phyloP scores from a whole-genome alignment of 2,113 vertebrate species.

The Lamprotornis superbus region DNA sequence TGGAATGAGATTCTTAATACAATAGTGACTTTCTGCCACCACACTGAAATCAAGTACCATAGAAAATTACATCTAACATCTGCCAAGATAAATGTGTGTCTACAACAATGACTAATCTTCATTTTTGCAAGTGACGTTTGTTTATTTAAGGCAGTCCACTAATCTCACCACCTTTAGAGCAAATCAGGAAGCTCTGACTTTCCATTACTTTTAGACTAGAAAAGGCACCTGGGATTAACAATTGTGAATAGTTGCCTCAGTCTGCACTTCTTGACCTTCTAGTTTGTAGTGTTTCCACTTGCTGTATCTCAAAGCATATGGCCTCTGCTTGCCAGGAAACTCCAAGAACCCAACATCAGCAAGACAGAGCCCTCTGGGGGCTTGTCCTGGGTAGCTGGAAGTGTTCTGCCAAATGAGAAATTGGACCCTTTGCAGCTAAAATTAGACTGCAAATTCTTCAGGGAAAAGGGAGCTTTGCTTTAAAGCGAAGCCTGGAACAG shows the following conservation, averaged over 20 bases:
- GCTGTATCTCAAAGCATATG: neutral
- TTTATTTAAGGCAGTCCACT: neutral
- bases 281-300: neutral
- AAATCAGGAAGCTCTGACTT: neutral
- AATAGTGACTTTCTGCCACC: neutral
- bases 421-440: neutral
- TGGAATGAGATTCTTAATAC: neutral
- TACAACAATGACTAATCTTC: neutral
- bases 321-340: neutral
- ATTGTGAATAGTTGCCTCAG: neutral
- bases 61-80: neutral
- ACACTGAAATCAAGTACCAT: neutral
- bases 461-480: neutral
- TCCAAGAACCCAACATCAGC: neutral
- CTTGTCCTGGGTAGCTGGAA: neutral
- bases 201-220: neutral
- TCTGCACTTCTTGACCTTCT: neutral
- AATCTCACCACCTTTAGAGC: neutral
- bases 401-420: neutral
- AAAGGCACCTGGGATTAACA: neutral
- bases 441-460: neutral
- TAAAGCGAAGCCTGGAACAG: neutral
- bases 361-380: neutral
- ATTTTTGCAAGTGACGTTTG: neutral
- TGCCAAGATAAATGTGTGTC: neutral